Evolutionary conservation across 2,797 vertebrate genomes (phyloP).

Genomic region (Gouania willdenowi): DNA sequence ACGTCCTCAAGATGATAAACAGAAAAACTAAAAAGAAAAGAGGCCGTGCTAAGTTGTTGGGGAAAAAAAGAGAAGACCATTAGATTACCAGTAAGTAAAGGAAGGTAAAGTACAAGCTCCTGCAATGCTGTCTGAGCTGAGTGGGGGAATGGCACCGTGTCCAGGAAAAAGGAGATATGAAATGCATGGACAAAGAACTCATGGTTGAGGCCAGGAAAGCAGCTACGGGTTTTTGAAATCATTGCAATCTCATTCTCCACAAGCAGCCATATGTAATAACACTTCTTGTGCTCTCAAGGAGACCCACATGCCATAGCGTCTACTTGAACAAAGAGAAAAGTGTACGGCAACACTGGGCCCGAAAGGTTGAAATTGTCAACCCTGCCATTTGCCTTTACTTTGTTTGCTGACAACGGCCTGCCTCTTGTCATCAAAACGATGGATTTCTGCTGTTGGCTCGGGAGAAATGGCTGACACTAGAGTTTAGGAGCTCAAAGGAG

Average conservation of each 20-base stretch:
- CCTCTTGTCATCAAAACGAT: slow-evolving; percentile 27
- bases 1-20: slow-evolving; percentile 21
- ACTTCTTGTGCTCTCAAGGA: slow-evolving; percentile 2
- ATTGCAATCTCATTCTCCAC: slow-evolving; percentile 14
- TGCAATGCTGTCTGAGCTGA: too few species aligned
- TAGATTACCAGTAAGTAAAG: not conserved
- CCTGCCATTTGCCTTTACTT: slow-evolving; percentile 15
- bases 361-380: slow-evolving; percentile 31
- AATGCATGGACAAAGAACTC: slow-evolving; percentile 17
- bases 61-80: slow-evolving; percentile 7
- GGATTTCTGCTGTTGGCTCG: slow-evolving; percentile 7
- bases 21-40: slow-evolving; percentile 2
- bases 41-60: slow-evolving; percentile 3
- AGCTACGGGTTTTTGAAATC: slow-evolving; percentile 10
- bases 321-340: slow-evolving; percentile 1
- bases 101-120: slow-evolving; percentile 4
- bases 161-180: slow-evolving; percentile 6
- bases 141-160: too few species aligned
- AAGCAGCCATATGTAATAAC: slow-evolving; percentile 17
- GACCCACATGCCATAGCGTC: not conserved
- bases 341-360: slow-evolving; percentile 3
- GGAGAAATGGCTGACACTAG: slow-evolving; percentile 46
- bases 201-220: slow-evolving; percentile 27
- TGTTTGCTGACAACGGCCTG: not conserved
- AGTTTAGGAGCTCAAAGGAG: slow-evolving; percentile 8